Base-by-base conservation (phyloP, 2,888 invertebrate genomes). In the Ditula angustiorana region DNA sequence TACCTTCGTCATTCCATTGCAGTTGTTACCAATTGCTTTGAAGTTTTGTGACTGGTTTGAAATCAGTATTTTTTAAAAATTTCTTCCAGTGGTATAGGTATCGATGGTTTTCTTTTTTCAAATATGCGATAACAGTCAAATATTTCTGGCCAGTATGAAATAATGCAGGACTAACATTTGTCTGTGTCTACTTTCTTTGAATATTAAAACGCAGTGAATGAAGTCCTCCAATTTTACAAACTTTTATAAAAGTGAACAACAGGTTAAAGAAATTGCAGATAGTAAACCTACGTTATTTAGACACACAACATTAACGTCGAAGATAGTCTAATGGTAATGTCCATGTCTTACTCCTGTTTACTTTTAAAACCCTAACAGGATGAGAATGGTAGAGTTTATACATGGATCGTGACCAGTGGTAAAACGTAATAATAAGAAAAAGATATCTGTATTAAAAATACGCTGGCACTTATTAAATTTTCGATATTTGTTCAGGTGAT, bases 1-100 rank as follows among this genome's bases (percentile, higher is more conserved):
- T 74, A 75, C 76, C 77, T 77, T 79, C 78, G 79, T 77, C 78
- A 78, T 77, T 75, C 71, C 66, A 37, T 61, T 74, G 69, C 68
- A 67, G 65, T 66, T 62, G 37, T 13, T 65, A 68, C 75, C 57
- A 69, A 61, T 35, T 23, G 28, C 55, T 49, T 66, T 53, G 44
- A 30, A 30, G 58, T 47, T 60, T 55, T n/a, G 28, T 47, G 19
- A 37, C 7, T 19, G 49, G 16, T 28, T 16, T 50, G 5, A 2
- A 30, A 30, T 30, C n/a, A 0, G 10, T 30, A 21, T n/a, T 19
- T 28, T 28, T 16, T 28, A 13, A 3, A 13, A 16, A 28, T 2
- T n/a, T 16, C n/a, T 35, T n/a, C n/a, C n/a, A n/a, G n/a, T 41
- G 10, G 10, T 19, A 11, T 2, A 19, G 16, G 8, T 0, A 3